These are phyloP conservation scores for Numenius phaeopus DNA, from an alignment of 2,797 vertebrate species.

Conservation along the genomic window DNA sequence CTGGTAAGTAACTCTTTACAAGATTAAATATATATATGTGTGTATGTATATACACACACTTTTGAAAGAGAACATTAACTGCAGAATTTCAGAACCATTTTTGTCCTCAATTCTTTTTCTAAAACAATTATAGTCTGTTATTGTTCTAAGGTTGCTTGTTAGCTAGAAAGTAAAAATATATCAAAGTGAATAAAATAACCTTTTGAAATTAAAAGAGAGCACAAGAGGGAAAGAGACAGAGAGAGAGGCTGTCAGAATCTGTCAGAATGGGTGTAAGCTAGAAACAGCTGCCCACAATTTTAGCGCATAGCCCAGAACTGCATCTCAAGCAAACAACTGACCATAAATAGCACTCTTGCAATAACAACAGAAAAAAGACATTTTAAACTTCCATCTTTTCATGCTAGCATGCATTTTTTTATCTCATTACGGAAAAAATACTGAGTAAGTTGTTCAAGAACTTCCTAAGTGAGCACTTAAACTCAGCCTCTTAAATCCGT, in stretches of 20 bases:
- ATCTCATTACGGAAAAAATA: not conserved
- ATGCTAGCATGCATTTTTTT: not conserved
- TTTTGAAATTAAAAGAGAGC: not conserved
- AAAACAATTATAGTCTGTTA: not conserved
- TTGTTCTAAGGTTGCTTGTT: not conserved
- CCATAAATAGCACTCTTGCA: not conserved
- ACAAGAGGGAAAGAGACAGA: not conserved
- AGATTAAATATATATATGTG: not conserved
- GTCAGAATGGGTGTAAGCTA: not conserved
- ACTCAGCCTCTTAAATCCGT: not conserved
- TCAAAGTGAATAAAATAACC: not conserved
- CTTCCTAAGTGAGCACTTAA: not conserved
- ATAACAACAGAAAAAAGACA: not conserved
- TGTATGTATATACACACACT: not conserved
- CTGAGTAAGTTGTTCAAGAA: not conserved
- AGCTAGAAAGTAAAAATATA: not conserved
- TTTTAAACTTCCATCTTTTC: not conserved
- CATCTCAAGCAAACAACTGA: not conserved
- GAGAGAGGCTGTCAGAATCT: not conserved
- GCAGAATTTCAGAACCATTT: not conserved
- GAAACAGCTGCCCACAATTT: not conserved
- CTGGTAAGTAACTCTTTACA: not conserved
- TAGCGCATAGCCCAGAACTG: not conserved
- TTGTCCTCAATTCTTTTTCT: not conserved
- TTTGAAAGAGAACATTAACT: not conserved